Evolutionary conservation across 2,113 vertebrate species (phyloP), one percentile per base, ranked within the genome.

Genomic region (Melospiza melodia): DNA sequence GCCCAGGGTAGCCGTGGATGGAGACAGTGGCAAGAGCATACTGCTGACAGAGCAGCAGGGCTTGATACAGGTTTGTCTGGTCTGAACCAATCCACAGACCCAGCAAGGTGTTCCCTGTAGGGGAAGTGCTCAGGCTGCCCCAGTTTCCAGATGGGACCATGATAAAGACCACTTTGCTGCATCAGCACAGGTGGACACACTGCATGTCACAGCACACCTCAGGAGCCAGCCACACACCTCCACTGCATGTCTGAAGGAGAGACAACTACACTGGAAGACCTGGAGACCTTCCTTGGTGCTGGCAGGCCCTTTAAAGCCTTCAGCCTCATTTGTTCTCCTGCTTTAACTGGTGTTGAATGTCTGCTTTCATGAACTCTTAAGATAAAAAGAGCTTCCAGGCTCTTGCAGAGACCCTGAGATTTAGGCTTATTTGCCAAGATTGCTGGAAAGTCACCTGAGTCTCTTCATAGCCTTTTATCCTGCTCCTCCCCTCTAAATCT

Each of bases 21-120:
- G 57, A 80, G 72, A 41, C 52, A 55, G 80, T 75, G 91, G 89
- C 81, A 87, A 62, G 3, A 86, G 8, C 5, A 3, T 15, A 33
- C 48, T 93, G 88, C 95, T 96, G 96, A 96, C 52, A 80, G 48
- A 94, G 90, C 88, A 93, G 68, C 61, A 57, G n/a, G 90, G 82
- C 61, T 76, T 12, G 22, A 74, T 43, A 83, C 6, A 20, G 55
- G 87, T 83, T 94, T 63, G 92, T 92, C 94, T 67, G 33, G 84
- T 94, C 77, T 69, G 76, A 86, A 82, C 19, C 7, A 48, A 41
- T 65, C 35, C 72, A 71, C 37, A 63, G 72, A 30, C 48, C 68
- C 49, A 86, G 57, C 57, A 48, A 77, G 78, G 58, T 27, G 48
- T 2, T 91, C 51, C 49, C 65, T 67, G 9, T 2, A 86, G 49